These are phyloP conservation scores for Rhinella marina DNA, from an alignment of 2,797 vertebrate species.

Conservation along the genomic window DNA sequence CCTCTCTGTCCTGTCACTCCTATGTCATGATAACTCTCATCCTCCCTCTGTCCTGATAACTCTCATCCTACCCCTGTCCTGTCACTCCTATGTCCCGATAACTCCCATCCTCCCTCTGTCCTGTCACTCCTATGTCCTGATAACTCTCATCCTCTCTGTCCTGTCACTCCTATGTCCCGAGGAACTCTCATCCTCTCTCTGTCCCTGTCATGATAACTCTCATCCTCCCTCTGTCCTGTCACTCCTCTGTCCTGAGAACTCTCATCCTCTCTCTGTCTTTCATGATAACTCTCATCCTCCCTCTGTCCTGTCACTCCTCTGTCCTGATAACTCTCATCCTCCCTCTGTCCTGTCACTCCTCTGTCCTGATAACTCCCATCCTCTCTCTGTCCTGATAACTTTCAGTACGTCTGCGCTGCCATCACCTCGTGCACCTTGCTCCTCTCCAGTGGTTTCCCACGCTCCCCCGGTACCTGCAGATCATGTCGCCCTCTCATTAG, in stretches of 20 bases:
- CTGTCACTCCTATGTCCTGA: background rate
- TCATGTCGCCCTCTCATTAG: slow-evolving; percentile 11
- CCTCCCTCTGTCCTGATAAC: background rate
- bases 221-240: too few relatives aligned
- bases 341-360: too few relatives aligned
- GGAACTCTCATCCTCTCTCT: too few relatives aligned
- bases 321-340: background rate
- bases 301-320: background rate
- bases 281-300: background rate
- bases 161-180: background rate
- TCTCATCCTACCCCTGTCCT: background rate
- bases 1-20: too few relatives aligned
- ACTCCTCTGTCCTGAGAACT: too few relatives aligned
- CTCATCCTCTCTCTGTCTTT: too few relatives aligned
- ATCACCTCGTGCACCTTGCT: slow-evolving; percentile 1
- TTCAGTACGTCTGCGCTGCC: background rate
- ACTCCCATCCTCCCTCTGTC: background rate
- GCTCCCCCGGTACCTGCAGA: background rate
- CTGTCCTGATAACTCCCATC: too few relatives aligned
- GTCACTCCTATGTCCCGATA: too few relatives aligned
- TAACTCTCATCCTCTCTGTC: background rate
- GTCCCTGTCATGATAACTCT: too few relatives aligned
- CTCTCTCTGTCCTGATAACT: too few relatives aligned
- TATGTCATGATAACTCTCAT: background rate
- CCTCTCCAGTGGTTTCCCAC: background rate